Evolutionary conservation across 2,113 vertebrate species (phyloP), one percentile per base, ranked within the genome.

Genomic region (Euleptes europaea): DNA sequence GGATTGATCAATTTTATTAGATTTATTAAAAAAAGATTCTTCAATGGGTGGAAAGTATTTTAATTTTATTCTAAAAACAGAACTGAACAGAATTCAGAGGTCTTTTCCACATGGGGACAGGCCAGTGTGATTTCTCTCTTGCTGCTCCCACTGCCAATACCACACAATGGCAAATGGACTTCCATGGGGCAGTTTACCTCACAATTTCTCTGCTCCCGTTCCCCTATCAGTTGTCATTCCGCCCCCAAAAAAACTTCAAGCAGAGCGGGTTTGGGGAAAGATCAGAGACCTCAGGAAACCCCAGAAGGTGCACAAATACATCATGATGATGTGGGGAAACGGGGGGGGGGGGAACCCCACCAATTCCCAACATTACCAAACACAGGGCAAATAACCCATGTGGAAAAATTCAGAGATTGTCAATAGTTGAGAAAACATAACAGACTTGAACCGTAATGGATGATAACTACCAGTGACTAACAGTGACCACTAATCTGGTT

Each of bases 1-100:
- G 80, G 66, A 87, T 63, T 1, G 88, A 94, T 93, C 90, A 91
- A 92, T 83, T 89, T 78, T 90, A 51, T 84, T 88, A 67, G 94
- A 49, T 83, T 84, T 92, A 92, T 92, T 89, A 54, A 80, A 94
- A 88, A 38, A 74, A 65, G 60, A 88, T 86, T 0, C n/a, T 42
- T 88, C 87, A 13, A 13, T 15, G 38, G 42, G 21, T 60, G 47
- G 3, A 57, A 57, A 57, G 57, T 26, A 54, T 77, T 33, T 15
- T 13, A 0, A 40, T 66, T 40, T 88, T 69, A 84, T n/a, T 74
- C 44, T 51, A 70, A 9, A 87, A 63, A 9, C 17, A 86, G 8
- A 35, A 82, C 78, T 89, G 73, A 51, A 51, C 5, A 47, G 47
- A 82, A 88, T 84, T 54, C 47, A n/a, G 15, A 33, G 3, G 66